These are phyloP conservation scores for Poeciliopsis paucimaculata DNA, from an alignment of 2,797 vertebrate species.

Conservation along the genomic window DNA sequence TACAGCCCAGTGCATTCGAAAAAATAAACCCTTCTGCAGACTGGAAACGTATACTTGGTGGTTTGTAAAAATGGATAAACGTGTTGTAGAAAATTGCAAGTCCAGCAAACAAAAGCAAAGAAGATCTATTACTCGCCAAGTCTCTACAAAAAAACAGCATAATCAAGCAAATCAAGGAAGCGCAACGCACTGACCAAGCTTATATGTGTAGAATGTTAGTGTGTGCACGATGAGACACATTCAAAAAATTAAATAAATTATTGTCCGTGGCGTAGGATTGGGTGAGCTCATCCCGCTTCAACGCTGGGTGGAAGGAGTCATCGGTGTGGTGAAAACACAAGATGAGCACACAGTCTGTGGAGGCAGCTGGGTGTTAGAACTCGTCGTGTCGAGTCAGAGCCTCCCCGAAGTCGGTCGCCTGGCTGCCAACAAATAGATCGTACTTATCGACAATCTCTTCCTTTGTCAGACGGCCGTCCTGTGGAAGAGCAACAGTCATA, in stretches of 20 bases:
- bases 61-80: conserved; percentile 35
- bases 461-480: conserved; percentile 93
- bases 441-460: conserved; percentile 97
- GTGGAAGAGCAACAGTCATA: conserved; percentile 10
- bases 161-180: conserved; percentile 46
- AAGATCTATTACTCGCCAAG: conserved; percentile 27
- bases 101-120: conserved; percentile 15
- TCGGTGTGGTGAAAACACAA: conserved; percentile 30
- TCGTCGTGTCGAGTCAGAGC: conserved; percentile 96
- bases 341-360: conserved; percentile 62
- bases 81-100: conserved; percentile 24
- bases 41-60: conserved; percentile 28
- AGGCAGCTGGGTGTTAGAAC: conserved; percentile 78
- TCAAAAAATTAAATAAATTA: conserved; percentile 90
- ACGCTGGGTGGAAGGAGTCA: conserved; percentile 27
- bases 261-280: conserved; percentile 71
- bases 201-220: conserved; percentile 34
- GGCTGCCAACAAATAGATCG: conserved; percentile 97
- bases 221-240: conserved; percentile 64
- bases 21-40: conserved; percentile 28
- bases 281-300: conserved; percentile 39
- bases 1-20: conserved; percentile 58
- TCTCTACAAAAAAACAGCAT: conserved; percentile 11
- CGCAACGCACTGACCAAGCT: conserved; percentile 34
- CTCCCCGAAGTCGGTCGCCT: conserved; percentile 98